Base-by-base conservation (phyloP, 2,888 invertebrate species). In the Penaeus monodon region DNA sequence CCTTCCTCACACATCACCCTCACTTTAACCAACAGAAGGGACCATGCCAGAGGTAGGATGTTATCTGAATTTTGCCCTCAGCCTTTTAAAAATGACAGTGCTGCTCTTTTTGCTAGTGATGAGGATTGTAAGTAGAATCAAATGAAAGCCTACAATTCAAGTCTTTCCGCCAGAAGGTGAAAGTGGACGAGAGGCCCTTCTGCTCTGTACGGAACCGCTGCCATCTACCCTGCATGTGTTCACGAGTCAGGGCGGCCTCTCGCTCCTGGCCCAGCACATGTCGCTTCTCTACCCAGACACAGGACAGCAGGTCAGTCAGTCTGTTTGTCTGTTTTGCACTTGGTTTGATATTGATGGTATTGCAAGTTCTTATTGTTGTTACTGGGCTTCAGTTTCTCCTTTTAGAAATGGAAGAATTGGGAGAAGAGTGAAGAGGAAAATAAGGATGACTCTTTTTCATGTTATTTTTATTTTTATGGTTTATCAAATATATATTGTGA, bases 261-360 rank as follows among this genome's bases (percentile, higher is more conserved):
- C 97, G 24, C 94, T 98, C 88, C 93, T 98, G 88, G 98, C 98
- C 0, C 96, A 96, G 91, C 96, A 97, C 91, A 93, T 98, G 91
- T 98, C 98, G 0, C 94, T 97, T 0, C 95, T 98, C 29, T 97
- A 96, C 93, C 97, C 97, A 10, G 96, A 97, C 90, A 93, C 94
- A 86, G 84, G 86, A 27, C 87, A 87, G 22, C 87, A 87, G 87
- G 87, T 87, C 78, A 2, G 29, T 63, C 24, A 27, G 27, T 29
- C 65, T 66, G 44, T 8, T 24, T 76, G 38, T 76, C 44, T 38
- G 10, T 76, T 76, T 20, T 38, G 22, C 24, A n/a, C n/a, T 44
- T 49, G 14, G 24, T 38, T 49, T 76, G 38, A 38, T 38, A 22
- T 49, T 74, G 8, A 44, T 33, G 29, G 74, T 29, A 27, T 29